Evolutionary conservation across 2,113 vertebrate species (phyloP).

Genomic region (Empidonax traillii): DNA sequence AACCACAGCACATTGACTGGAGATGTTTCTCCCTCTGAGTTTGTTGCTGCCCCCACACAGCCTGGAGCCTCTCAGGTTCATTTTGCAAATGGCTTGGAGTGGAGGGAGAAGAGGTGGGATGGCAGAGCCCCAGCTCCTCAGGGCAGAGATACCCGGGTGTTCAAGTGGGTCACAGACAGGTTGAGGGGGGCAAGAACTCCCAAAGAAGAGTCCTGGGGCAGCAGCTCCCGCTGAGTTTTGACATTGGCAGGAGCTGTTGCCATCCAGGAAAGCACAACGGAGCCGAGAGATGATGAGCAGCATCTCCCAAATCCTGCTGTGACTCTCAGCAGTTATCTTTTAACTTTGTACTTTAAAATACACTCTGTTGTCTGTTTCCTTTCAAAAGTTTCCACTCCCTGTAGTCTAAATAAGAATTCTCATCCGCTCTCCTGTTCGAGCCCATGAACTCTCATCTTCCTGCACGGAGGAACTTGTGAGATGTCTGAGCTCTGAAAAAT

Average conservation of each 20-base stretch:
- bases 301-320: neutral
- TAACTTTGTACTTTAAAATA: neutral
- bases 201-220: neutral
- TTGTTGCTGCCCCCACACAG: neutral
- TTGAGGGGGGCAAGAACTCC: neutral
- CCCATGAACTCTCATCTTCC: neutral
- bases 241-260: neutral
- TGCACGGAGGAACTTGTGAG: neutral
- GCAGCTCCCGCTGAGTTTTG: neutral
- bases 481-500: neutral
- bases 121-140: neutral
- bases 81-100: neutral
- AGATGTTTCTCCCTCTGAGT: neutral
- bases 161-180: neutral
- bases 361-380: neutral
- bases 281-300: neutral
- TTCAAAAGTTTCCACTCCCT: neutral
- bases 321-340: neutral
- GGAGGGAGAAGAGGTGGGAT: neutral
- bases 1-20: neutral
- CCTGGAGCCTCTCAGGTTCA: neutral
- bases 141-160: neutral
- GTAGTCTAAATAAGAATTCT: neutral
- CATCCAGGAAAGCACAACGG: neutral
- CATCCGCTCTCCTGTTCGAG: neutral